phyloP scores from a whole-genome alignment of 2,797 vertebrate species.

The Lateolabrax maculatus region DNA sequence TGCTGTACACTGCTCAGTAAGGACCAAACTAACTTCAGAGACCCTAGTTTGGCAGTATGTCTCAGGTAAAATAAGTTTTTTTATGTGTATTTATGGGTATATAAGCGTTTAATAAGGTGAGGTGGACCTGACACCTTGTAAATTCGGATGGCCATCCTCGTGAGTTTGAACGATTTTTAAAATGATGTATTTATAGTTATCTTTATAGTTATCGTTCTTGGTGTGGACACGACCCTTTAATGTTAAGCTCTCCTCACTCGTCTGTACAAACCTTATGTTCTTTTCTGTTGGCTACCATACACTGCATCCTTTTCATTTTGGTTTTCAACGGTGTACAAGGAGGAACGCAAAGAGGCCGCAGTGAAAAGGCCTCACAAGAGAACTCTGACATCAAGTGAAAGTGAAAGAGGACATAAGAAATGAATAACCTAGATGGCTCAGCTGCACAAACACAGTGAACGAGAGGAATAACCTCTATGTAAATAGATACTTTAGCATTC shows the following conservation, averaged over 20 bases:
- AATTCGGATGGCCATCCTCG: too few species aligned
- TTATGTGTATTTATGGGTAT: too few species aligned
- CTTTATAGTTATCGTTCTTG: too few species aligned
- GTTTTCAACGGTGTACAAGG: slow-evolving; percentile 4
- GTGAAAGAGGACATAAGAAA: slow-evolving; percentile 26
- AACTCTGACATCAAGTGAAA: slow-evolving; percentile 29
- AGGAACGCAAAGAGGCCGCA: slow-evolving; percentile 18
- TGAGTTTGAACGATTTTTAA: too few species aligned
- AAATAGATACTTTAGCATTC: slow-evolving; percentile 5
- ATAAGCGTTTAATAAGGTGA: too few species aligned
- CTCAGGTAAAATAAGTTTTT: too few species aligned
- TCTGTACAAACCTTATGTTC: not conserved
- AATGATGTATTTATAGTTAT: too few species aligned
- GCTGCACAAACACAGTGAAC: not conserved
- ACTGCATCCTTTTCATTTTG: slow-evolving; percentile 9
- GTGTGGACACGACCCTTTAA: too few species aligned
- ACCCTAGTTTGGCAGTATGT: too few species aligned
- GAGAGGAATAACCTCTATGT: slow-evolving; percentile 20
- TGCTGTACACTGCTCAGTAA: too few species aligned
- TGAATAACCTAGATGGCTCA: slow-evolving; percentile 14
- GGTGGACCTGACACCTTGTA: too few species aligned
- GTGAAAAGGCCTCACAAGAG: slow-evolving; percentile 16
- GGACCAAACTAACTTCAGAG: too few species aligned
- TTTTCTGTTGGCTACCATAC: not conserved
- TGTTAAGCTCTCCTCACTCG: not conserved